A percentile compares a stretch with the other conserved stretches of the same genome.
Evolutionary conservation across 2,888 invertebrate genomes (phyloP).

Genomic region (Caenorhabditis becei): DNA sequence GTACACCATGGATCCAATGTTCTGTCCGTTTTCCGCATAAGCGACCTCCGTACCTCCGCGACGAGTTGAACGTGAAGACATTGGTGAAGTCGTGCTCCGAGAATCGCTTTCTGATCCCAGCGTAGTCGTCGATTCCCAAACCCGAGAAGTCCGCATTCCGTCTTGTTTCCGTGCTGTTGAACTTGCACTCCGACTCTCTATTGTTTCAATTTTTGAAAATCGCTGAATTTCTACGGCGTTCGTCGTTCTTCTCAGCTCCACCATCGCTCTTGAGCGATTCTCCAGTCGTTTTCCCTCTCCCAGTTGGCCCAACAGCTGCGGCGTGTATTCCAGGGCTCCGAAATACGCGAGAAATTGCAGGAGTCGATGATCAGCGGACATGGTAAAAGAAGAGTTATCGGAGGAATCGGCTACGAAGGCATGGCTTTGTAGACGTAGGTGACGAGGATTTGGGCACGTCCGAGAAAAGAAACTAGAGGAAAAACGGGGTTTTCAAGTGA

Average conservation of each 20-base stretch:
- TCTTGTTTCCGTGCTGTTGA: constrained; percentile 84
- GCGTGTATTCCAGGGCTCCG: constrained; percentile 88
- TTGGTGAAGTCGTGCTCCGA: constrained; percentile 83
- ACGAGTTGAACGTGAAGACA: constrained; percentile 84
- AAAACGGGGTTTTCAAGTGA: background rate
- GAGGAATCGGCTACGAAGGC: constrained; percentile 64
- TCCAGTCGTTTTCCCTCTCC: constrained; percentile 84
- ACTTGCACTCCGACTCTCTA: constrained; percentile 78
- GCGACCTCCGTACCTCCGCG: constrained; percentile 83
- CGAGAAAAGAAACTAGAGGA: constrained; percentile 89
- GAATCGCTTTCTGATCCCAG: constrained; percentile 82
- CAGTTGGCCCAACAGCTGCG: constrained; percentile 85
- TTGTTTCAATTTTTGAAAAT: too few species aligned
- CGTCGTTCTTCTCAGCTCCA: constrained; percentile 93
- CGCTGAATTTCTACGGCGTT: too few species aligned
- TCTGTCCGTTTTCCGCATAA: constrained; percentile 81
- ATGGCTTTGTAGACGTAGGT: constrained; percentile 92
- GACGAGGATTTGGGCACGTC: constrained; percentile 94
- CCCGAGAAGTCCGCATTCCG: constrained; percentile 84
- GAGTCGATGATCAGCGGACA: constrained; percentile 97
- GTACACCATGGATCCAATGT: constrained; percentile 83
- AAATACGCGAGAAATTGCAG: constrained; percentile 87
- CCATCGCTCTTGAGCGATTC: constrained; percentile 67
- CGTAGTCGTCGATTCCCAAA: constrained; percentile 83
- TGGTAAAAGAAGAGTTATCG: constrained; percentile 87